These are phyloP conservation scores for Drosophila koepferae DNA, from an alignment of 2,888 invertebrate genomes.

Conservation along the genomic window DNA sequence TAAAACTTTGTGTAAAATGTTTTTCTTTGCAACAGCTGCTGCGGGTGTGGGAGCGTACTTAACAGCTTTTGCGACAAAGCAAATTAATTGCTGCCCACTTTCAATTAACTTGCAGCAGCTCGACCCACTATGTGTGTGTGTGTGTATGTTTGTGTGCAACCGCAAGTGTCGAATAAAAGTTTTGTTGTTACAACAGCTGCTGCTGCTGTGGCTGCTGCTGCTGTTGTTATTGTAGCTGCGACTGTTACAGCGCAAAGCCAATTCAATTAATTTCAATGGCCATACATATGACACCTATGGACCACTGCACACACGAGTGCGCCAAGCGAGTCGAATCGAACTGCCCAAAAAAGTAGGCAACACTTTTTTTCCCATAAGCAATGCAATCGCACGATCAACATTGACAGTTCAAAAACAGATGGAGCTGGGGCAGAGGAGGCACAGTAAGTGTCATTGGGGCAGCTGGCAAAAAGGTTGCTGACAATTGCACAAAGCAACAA, in stretches of 20 bases:
- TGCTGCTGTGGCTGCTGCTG: conserved; percentile 22
- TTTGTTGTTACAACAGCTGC: conserved; percentile 32
- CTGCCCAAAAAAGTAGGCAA: conserved; percentile 61
- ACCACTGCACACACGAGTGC: conserved; percentile 69
- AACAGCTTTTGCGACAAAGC: conserved; percentile 78
- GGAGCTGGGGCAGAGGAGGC: not conserved
- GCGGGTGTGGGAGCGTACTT: conserved; percentile 21
- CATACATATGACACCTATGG: conserved; percentile 77
- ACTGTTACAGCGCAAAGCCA: conserved; percentile 68
- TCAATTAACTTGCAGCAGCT: conserved; percentile 70
- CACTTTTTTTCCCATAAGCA: conserved; percentile 71
- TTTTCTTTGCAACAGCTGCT: conserved; percentile 46
- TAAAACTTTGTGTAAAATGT: conserved; percentile 61
- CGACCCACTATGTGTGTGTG: conserved; percentile 25
- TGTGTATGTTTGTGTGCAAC: conserved; percentile 60
- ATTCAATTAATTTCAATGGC: conserved; percentile 80
- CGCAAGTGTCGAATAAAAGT: conserved; percentile 59
- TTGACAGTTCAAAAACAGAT: not conserved
- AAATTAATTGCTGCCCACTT: conserved; percentile 79
- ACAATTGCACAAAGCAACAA: conserved; percentile 14
- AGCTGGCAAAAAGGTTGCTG: conserved; percentile 18
- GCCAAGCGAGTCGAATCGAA: conserved; percentile 25
- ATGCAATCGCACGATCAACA: conserved; percentile 40
- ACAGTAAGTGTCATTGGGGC: not conserved
- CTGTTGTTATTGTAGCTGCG: conserved; percentile 20